Evolutionary conservation across 2,888 invertebrate species (phyloP).

Genomic region (Epsilonema sp.): DNA sequence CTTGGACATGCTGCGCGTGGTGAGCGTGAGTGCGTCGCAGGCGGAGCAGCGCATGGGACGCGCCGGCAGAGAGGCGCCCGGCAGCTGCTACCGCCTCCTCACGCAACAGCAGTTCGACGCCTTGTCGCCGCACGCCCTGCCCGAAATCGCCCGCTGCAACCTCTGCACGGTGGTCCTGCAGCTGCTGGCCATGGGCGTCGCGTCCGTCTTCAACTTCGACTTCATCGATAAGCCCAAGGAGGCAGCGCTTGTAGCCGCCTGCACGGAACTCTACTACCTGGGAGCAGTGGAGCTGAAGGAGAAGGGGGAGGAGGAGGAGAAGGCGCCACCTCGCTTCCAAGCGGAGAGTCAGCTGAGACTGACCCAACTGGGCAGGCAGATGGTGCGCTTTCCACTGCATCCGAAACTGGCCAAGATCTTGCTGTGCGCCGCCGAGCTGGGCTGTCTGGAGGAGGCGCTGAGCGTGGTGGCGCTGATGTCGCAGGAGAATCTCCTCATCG

Average conservation of each 20-base stretch:
- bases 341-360: no score
- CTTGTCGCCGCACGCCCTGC: slow-evolving; percentile 50
- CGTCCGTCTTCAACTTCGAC: slow-evolving; percentile 55
- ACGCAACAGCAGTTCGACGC: slow-evolving; percentile 53
- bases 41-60: slow-evolving; percentile 78
- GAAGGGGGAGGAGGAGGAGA: no score
- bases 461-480: slow-evolving; percentile 69
- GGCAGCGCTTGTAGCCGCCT: slow-evolving; percentile 34
- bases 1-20: slow-evolving; percentile 52
- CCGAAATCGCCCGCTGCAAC: slow-evolving; percentile 48
- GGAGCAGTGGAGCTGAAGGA: slow-evolving; percentile 56
- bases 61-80: slow-evolving; percentile 47
- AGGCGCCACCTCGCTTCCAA: no score
- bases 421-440: no score
- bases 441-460: slow-evolving; percentile 41
- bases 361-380: slow-evolving; percentile 58
- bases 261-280: slow-evolving; percentile 33
- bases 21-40: slow-evolving; percentile 64
- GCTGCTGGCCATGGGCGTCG: slow-evolving; percentile 60
- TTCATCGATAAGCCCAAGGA: slow-evolving; percentile 68
- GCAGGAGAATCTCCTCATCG: slow-evolving; percentile 61
- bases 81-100: slow-evolving; percentile 50
- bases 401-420: slow-evolving; percentile 65
- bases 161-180: slow-evolving; percentile 46
- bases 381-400: slow-evolving; percentile 77